A percentile compares a stretch with the other conserved stretches of the same genome.
Evolutionary conservation across 2,797 vertebrate species (phyloP).

Genomic region (Spinus pinus): DNA sequence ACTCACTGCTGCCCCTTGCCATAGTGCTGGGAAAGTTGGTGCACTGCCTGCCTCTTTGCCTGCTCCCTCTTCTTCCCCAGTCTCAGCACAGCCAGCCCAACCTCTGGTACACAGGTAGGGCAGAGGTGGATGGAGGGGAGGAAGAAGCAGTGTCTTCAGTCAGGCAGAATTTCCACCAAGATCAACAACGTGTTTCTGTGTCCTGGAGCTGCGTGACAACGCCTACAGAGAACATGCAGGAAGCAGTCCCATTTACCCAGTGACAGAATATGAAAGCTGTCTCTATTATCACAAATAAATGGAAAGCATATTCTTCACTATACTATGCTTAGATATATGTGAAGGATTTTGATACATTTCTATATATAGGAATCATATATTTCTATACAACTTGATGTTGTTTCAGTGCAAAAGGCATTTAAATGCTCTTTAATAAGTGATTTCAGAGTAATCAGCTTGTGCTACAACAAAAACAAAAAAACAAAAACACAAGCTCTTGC

Average conservation of each 20-base stretch:
- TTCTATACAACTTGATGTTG: not conserved
- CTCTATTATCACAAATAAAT: not conserved
- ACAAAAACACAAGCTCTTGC: conserved; percentile 76
- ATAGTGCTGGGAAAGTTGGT: not conserved
- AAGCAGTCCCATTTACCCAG: not conserved
- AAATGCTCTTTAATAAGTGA: conserved; percentile 76
- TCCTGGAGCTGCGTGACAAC: not conserved
- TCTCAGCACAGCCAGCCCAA: not conserved
- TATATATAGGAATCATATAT: not conserved
- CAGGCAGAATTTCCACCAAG: not conserved
- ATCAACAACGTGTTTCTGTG: not conserved
- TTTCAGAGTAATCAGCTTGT: conserved; percentile 86
- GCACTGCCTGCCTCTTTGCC: not conserved
- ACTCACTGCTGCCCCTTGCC: conserved; percentile 50
- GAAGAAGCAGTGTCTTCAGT: not conserved
- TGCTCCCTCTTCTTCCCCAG: not conserved
- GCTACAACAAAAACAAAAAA: conserved; percentile 76
- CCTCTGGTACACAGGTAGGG: not conserved
- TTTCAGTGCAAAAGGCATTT: conserved; percentile 61
- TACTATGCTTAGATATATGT: not conserved
- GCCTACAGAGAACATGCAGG: not conserved
- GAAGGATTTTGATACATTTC: not conserved
- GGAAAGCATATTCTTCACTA: not conserved
- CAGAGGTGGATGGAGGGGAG: not conserved
- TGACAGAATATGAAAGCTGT: not conserved